Conservation (phyloP, 2,113 vertebrate genomes). For the Puffinus mauretanicus region DNA sequence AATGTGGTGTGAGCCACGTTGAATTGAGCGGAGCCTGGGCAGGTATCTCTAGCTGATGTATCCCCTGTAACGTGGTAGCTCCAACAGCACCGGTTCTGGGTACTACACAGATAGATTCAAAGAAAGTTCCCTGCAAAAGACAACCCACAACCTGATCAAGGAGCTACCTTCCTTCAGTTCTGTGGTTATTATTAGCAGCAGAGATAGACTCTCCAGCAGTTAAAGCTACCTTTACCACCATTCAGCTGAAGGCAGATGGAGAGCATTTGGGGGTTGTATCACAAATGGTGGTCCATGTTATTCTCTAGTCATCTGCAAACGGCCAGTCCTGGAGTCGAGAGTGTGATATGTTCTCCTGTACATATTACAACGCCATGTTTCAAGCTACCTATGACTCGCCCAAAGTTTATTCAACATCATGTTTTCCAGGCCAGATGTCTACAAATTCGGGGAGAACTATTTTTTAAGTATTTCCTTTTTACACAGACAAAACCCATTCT, state of each 20-base stretch:
- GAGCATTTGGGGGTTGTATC: neutral
- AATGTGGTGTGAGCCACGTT: neutral
- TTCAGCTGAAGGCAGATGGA: neutral
- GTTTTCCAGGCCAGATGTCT: neutral
- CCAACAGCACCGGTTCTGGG: neutral
- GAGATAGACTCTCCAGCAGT: neutral
- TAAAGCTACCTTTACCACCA: neutral
- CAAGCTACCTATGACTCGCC: neutral
- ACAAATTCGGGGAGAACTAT: neutral
- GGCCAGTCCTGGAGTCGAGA: neutral
- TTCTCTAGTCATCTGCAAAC: neutral
- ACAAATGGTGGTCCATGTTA: neutral
- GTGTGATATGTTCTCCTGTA: neutral
- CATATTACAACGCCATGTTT: neutral
- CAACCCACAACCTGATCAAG: neutral
- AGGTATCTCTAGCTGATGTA: neutral
- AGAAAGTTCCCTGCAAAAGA: neutral
- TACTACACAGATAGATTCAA: accelerated
- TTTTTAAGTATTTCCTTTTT: neutral
- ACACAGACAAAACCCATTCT: accelerated
- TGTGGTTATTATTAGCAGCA: neutral
- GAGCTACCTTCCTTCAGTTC: neutral
- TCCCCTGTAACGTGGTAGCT: accelerated
- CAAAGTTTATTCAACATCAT: neutral
- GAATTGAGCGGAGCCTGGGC: neutral